A percentile compares a stretch with the other conserved stretches of the same genome.
These are phyloP conservation scores for Diabrotica virgifera DNA, from an alignment of 1,140 invertebrate genomes.

Conservation along the genomic window DNA sequence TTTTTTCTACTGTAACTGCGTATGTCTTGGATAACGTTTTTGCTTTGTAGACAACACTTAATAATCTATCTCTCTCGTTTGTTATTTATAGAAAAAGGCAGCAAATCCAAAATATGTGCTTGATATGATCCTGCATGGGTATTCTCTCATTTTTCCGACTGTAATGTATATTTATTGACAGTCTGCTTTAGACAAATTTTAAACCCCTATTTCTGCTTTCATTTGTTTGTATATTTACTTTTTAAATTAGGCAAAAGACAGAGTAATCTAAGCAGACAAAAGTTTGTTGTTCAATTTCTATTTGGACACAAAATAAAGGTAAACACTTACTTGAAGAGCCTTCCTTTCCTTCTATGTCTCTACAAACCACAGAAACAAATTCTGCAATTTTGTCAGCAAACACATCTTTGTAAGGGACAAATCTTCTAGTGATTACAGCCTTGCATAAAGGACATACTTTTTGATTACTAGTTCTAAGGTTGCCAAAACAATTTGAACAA, in stretches of 20 bases:
- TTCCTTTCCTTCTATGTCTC: constrained; percentile 11
- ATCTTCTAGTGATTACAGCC: constrained; percentile 13
- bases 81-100: too few relatives aligned
- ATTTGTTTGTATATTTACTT: background rate
- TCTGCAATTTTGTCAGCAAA: constrained; percentile 20
- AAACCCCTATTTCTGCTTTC: background rate
- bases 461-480: constrained; percentile 16
- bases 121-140: too few relatives aligned
- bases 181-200: background rate
- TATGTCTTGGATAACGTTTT: too few relatives aligned
- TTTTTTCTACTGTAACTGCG: too few relatives aligned
- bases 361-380: constrained; percentile 19
- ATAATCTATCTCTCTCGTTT: too few relatives aligned
- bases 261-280: background rate
- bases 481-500: constrained; percentile 20
- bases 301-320: background rate
- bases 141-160: background rate
- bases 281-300: background rate
- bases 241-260: too few relatives aligned
- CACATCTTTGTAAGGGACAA: constrained; percentile 20
- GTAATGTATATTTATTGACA: background rate
- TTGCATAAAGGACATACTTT: constrained; percentile 26
- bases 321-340: background rate
- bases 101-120: too few relatives aligned
- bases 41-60: too few relatives aligned